Base-by-base conservation (phyloP, 2,888 invertebrate species). In the Yponomeuta plumbellus region DNA sequence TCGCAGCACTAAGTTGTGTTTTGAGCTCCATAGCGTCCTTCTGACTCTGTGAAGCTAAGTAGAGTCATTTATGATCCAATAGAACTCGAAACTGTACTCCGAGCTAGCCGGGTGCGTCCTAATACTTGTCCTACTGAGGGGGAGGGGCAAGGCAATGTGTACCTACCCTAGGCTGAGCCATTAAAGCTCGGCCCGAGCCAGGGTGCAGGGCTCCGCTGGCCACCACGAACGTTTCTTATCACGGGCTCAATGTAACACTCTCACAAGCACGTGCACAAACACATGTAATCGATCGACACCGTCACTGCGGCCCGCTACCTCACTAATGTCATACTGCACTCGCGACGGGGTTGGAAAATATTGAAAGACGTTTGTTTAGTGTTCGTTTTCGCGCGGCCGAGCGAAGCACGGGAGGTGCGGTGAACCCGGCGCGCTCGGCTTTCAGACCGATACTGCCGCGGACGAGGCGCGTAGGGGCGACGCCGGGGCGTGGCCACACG, bases 151-250 rank as follows among this genome's bases (percentile, higher is more conserved):
- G 26, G 63, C 67, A 68, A 71, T 62, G 68, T 73, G 85, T 88
- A 93, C 95, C 92, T 95, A 96, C 96, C 95, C 96, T 94, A 94
- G 96, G 95, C 94, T 96, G 96, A 94, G 96, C 96, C 96, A 96
- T 96, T 94, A 93, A 94, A 93, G 94, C 94, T 93, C 94, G 94
- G 93, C 94, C 94, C 93, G 94, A 94, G 92, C 86, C 90, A 85
- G 91, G 89, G 89, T 88, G 89, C 85, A 89, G 82, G 83, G 91
- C 88, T 86, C 90, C 91, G 86, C 91, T 91, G 88, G 91, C 91
- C 89, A 91, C 91, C 86, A 88, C 90, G 90, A 88, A 89, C 80
- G 88, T 80, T 90, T 87, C 85, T 81, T 74, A 81, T 86, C 87
- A 86, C 88, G 86, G 88, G 85, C 86, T 83, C 84, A 81, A 85